phyloP scores from a whole-genome alignment of 2,888 invertebrate species.

The Stenoptilia bipunctidactyla region DNA sequence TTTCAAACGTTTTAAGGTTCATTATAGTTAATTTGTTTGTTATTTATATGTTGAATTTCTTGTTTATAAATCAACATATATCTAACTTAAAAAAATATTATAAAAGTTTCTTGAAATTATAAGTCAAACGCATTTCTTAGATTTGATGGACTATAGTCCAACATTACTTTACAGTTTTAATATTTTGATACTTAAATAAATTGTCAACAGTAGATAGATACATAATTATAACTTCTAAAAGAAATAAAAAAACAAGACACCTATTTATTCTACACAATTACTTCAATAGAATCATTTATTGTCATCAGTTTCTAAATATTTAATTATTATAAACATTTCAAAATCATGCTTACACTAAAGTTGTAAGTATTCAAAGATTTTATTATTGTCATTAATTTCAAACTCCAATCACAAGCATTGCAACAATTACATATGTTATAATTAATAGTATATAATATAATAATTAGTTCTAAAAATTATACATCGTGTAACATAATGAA shows the following conservation, averaged over 20 bases:
- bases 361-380: slow-evolving; percentile 1
- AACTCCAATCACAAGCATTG: slow-evolving; percentile 20
- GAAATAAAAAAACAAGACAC: too few relatives aligned
- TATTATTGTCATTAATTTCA: slow-evolving; percentile 20
- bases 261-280: not conserved
- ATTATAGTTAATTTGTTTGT: too few relatives aligned
- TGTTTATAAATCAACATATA: too few relatives aligned
- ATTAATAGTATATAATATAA: not conserved
- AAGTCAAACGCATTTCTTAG: too few relatives aligned
- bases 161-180: slow-evolving; percentile 8
- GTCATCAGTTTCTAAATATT: slow-evolving; percentile 20
- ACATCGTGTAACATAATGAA: too few relatives aligned
- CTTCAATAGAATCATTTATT: slow-evolving; percentile 27
- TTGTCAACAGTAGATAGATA: not conserved
- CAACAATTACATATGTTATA: slow-evolving; percentile 16
- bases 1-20: too few relatives aligned
- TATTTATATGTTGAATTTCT: too few relatives aligned
- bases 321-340: slow-evolving; percentile 25
- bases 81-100: too few relatives aligned
- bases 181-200: not conserved
- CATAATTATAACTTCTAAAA: too few relatives aligned
- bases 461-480: too few relatives aligned
- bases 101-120: too few relatives aligned
- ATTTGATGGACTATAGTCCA: too few relatives aligned
- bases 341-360: slow-evolving; percentile 19